These are phyloP conservation scores for Ramphastos sulfuratus DNA, from an alignment of 2,113 vertebrate species.

Conservation along the genomic window DNA sequence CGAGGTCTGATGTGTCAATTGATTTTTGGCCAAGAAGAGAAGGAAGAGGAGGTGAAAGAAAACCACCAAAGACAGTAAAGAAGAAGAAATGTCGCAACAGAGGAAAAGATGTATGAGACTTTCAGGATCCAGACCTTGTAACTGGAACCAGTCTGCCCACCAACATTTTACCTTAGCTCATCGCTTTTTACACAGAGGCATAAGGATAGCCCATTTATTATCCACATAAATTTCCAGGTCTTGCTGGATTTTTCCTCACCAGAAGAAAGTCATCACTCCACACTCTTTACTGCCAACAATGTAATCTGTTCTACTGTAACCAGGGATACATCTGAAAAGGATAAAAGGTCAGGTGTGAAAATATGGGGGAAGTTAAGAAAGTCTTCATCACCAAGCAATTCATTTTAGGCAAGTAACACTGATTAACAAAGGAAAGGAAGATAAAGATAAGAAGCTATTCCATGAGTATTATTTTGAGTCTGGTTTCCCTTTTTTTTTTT, in stretches of 20 bases:
- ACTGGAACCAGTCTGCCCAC: neutral
- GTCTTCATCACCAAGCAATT: constrained; percentile 22
- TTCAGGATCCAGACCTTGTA: neutral
- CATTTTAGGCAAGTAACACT: constrained; percentile 21
- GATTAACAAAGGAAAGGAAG: constrained; percentile 34
- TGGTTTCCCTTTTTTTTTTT: neutral
- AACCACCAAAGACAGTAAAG: neutral
- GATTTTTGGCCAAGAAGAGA: neutral
- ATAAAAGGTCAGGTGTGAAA: constrained; percentile 1
- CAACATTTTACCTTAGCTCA: neutral
- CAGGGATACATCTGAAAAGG: constrained; percentile 25
- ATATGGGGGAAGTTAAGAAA: neutral
- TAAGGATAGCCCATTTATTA: neutral
- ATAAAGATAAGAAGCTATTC: constrained; percentile 34
- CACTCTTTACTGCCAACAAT: neutral
- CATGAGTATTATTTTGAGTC: constrained; percentile 6
- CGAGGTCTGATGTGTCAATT: neutral
- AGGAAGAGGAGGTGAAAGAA: neutral
- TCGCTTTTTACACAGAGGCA: neutral
- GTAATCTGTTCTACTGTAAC: constrained; percentile 18
- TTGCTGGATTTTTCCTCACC: neutral
- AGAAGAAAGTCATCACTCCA: constrained; percentile 7
- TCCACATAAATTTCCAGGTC: neutral
- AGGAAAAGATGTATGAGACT: neutral
- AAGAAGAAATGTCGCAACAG: neutral